Conservation (phyloP, 2,797 vertebrate species). For the Sebastes taczanowskii region DNA sequence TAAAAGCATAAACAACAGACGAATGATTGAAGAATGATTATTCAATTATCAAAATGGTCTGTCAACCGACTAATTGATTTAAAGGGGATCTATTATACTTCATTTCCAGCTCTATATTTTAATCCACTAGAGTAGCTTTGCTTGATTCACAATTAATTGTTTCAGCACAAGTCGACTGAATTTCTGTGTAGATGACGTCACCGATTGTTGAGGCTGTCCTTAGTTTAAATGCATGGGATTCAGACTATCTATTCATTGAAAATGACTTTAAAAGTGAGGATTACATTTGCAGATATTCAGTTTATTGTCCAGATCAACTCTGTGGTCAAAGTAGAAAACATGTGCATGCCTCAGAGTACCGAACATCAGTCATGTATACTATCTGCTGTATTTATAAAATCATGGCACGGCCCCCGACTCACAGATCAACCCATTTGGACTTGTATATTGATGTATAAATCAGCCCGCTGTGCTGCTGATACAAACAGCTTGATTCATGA, state of each 20-base stretch:
- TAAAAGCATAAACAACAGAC: neutral
- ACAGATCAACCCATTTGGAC: conserved; percentile 12
- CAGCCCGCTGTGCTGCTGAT: neutral
- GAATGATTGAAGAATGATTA: neutral
- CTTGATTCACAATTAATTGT: neutral
- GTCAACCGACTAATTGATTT: neutral
- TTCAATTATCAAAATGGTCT: neutral
- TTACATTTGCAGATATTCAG: neutral
- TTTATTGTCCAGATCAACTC: neutral
- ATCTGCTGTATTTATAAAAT: conserved; percentile 13
- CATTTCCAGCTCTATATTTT: neutral
- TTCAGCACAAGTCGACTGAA: neutral
- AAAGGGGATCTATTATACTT: neutral
- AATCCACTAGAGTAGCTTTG: neutral
- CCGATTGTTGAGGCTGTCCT: neutral
- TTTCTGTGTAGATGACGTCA: neutral
- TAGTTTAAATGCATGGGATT: neutral
- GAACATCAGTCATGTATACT: neutral
- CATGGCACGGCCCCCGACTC: neutral
- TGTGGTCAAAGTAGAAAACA: neutral
- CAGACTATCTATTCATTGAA: neutral
- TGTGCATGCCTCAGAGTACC: neutral
- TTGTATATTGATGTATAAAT: conserved; percentile 24
- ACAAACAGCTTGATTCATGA: conserved; percentile 37
- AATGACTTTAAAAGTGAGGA: neutral